phyloP scores from a whole-genome alignment of 2,113 vertebrate genomes.

The Helogale parvula region DNA sequence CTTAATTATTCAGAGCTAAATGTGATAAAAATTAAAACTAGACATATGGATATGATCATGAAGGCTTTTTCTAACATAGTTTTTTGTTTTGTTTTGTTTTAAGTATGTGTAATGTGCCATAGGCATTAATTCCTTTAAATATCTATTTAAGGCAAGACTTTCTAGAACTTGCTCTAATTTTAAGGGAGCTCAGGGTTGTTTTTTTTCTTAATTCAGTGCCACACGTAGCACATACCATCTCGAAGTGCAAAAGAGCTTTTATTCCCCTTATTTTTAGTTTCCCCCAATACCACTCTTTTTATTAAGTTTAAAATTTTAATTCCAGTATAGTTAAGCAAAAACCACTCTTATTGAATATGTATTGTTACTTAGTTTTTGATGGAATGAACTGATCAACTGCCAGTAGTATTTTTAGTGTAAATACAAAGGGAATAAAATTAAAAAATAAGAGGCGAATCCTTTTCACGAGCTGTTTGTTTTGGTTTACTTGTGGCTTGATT shows the following conservation, averaged over 20 bases:
- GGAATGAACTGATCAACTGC: neutral
- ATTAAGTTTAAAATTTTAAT: neutral
- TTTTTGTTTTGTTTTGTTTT: conserved; percentile 67
- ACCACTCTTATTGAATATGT: neutral
- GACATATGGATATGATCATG: conserved; percentile 80
- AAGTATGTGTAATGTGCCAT: neutral
- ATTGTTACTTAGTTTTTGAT: neutral
- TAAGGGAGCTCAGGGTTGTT: neutral
- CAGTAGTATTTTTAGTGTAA: conserved; percentile 45
- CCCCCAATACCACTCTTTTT: neutral
- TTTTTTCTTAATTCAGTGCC: conserved; percentile 1
- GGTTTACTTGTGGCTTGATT: neutral
- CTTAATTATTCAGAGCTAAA: conserved; percentile 84
- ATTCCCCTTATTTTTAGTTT: neutral
- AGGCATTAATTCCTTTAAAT: conserved; percentile 22
- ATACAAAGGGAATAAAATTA: neutral
- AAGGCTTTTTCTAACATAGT: conserved; percentile 73
- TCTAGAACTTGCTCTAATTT: conserved; percentile 38
- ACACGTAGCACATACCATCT: neutral
- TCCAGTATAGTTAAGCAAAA: neutral
- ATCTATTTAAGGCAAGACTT: conserved; percentile 42
- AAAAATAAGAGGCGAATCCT: conserved; percentile 40
- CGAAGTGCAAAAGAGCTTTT: neutral
- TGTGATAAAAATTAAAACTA: conserved; percentile 83
- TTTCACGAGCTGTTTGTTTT: neutral